Percentiles rank a stretch among this genome's conserved stretches.
Conservation (phyloP, 2,888 invertebrate genomes). For the Ferdinandea cuprea region DNA sequence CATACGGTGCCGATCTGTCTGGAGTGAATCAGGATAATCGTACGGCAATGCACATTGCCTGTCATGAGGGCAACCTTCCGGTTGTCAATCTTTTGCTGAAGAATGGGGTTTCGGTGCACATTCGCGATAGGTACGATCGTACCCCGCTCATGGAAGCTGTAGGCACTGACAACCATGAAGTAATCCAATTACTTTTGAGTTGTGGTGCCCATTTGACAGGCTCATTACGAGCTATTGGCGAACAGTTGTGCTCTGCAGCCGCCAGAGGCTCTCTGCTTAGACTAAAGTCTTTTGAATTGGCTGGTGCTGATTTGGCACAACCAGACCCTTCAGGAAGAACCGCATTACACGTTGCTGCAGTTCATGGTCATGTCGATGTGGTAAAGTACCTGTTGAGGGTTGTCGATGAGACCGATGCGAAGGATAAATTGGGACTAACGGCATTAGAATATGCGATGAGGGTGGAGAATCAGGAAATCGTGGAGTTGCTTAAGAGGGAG, state of each 20-base stretch:
- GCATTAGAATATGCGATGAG: constrained; percentile 85
- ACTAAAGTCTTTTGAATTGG: constrained; percentile 86
- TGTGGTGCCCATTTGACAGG: constrained; percentile 90
- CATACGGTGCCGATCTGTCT: constrained; percentile 89
- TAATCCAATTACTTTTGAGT: constrained; percentile 87
- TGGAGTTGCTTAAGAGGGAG: constrained; percentile 66
- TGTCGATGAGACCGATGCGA: constrained; percentile 81
- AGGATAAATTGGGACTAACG: constrained; percentile 85
- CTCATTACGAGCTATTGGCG: constrained; percentile 85
- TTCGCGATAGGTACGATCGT: constrained; percentile 88
- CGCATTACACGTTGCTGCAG: constrained; percentile 87
- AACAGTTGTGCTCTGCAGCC: constrained; percentile 88
- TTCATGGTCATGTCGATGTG: constrained; percentile 84
- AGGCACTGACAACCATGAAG: constrained; percentile 85
- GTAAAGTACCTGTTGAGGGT: constrained; percentile 84
- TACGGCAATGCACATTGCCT: constrained; percentile 92
- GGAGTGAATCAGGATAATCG: constrained; percentile 89
- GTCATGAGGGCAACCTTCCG: constrained; percentile 87
- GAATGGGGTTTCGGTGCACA: constrained; percentile 92
- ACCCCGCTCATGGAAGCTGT: constrained; percentile 90
- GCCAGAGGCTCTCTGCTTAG: constrained; percentile 85
- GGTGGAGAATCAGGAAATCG: constrained; percentile 74
- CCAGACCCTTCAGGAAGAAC: constrained; percentile 87
- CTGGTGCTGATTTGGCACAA: constrained; percentile 87
- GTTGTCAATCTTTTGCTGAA: constrained; percentile 89